Evolutionary conservation across 2,888 invertebrate species (phyloP), one percentile per base, ranked within the genome.

Genomic region (Leptinotarsa tumamoca): DNA sequence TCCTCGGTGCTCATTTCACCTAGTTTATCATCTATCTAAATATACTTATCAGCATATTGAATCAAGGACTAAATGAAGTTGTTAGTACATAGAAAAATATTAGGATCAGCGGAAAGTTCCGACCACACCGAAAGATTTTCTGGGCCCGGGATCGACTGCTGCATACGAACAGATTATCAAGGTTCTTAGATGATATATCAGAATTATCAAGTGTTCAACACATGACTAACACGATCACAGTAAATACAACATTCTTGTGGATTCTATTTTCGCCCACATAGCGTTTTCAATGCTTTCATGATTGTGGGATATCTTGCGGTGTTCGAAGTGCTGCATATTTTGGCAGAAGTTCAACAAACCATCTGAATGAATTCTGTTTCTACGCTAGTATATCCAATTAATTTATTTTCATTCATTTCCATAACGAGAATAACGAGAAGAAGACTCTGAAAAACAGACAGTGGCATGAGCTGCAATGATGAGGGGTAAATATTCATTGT

Each of bases 351-450:
- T 84, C 85, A 85, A 84, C 81, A 79, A 78, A 80, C 76, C 80
- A 83, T 84, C 84, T 85, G 85, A 85, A 85, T 85, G 85, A 85
- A 85, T 83, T 82, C 75, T 76, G 80, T 80, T 83, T 71, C 71
- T 68, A 76, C 71, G 71, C 23, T 50, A 43, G 33, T 56, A 49
- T 71, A 27, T 54, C 67, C 76, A 73, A 73, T 76, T 73, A 73
- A 73, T 69, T 58, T 68, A 67, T 68, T 50, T 75, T 67, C 75
- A 75, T 75, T 75, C 75, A 75, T 18, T 70, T 70, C 50, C 43
- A 58, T 70, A 54, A 43, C 43, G 10, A 43, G 43, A 43, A 43
- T 43, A 43, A 43, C 43, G 43, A 43, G 17, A 23, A 70, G 21
- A 49, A 49, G 49, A 17, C 4, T 17, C 63, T n/a, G 33, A 33